Evolutionary conservation across 2,797 vertebrate species (phyloP).

Genomic region (Martes flavigula): DNA sequence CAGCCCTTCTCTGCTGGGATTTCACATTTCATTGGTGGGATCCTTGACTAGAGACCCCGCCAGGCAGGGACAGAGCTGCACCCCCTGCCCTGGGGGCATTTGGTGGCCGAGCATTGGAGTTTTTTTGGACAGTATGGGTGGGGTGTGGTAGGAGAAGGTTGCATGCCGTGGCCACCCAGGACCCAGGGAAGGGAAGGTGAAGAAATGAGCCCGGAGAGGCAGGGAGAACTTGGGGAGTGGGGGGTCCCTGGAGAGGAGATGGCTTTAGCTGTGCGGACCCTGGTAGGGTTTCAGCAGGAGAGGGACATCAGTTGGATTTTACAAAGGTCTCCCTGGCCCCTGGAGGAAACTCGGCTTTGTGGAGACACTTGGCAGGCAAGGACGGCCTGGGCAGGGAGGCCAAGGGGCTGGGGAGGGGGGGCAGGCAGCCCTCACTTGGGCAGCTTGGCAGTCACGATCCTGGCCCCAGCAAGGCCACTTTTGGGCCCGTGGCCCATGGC

Average conservation of each 20-base stretch:
- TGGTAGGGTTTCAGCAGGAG: neutral
- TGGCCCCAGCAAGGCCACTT: neutral
- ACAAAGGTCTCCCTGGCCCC: slow-evolving; percentile 22
- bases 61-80: neutral
- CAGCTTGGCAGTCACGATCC: neutral
- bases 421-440: neutral
- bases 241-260: neutral
- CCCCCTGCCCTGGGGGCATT: fast-evolving
- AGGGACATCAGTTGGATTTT: neutral
- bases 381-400: neutral
- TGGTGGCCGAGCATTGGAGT: fast-evolving
- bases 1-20: neutral
- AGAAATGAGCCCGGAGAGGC: neutral
- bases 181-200: neutral
- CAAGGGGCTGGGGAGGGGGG: neutral
- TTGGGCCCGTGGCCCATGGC: neutral
- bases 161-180: neutral
- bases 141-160: neutral
- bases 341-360: neutral
- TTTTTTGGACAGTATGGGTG: neutral
- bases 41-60: neutral
- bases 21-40: neutral
- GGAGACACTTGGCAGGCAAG: neutral
- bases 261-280: neutral
- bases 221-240: neutral